These are phyloP conservation scores for Ploceus nigricollis DNA, from an alignment of 2,113 vertebrate species.

Conservation along the genomic window DNA sequence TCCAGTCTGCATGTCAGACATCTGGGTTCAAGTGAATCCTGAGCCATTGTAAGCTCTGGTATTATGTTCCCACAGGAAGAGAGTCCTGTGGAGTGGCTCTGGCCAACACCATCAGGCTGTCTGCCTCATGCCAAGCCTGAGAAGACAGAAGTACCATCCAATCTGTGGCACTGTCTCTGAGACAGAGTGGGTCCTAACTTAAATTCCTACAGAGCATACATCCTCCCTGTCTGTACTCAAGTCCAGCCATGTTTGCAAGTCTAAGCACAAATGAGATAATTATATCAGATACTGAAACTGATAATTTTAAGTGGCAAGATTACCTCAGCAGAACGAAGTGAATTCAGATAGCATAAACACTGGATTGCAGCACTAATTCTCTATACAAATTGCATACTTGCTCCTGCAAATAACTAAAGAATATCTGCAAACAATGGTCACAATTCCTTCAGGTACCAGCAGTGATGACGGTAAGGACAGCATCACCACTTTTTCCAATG, in stretches of 20 bases:
- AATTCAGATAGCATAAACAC: neutral
- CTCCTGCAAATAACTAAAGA: neutral
- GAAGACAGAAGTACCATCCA: neutral
- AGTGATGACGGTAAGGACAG: neutral
- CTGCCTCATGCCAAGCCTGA: neutral
- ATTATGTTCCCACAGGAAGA: neutral
- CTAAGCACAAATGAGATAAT: neutral
- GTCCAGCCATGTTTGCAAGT: neutral
- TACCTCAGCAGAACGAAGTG: neutral
- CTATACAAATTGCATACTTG: neutral
- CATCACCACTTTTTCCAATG: neutral
- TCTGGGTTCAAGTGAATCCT: neutral
- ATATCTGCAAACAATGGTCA: neutral
- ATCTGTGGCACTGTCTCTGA: neutral
- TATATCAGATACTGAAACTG: neutral
- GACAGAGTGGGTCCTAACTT: neutral
- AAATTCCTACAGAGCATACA: neutral
- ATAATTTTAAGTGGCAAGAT: neutral
- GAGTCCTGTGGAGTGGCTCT: neutral
- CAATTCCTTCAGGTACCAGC: neutral
- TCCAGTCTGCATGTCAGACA: slow-evolving; percentile 23
- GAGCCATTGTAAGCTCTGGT: neutral
- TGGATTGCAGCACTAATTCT: neutral
- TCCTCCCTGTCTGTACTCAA: neutral
- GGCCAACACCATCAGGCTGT: neutral